These are phyloP conservation scores for Leptobrachium leishanense DNA, from an alignment of 2,113 vertebrate genomes.

Conservation along the genomic window DNA sequence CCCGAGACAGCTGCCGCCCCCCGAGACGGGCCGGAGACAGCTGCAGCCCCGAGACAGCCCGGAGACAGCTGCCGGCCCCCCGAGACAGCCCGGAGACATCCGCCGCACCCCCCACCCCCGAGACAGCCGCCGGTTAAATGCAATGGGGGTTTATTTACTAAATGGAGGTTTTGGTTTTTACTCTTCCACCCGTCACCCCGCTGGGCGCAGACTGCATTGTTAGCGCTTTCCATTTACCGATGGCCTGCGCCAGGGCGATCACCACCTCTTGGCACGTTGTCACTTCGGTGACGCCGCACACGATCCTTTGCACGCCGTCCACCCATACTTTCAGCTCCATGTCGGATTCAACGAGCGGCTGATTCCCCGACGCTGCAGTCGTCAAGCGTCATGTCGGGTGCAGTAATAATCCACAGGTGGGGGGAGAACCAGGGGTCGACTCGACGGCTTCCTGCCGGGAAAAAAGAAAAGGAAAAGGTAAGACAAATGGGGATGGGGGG, in stretches of 20 bases:
- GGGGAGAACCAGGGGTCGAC: neutral
- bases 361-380: neutral
- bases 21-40: too few relatives aligned
- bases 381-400: slow-evolving; percentile 24
- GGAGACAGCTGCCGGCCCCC: too few relatives aligned
- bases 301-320: slow-evolving; percentile 94
- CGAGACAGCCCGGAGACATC: too few relatives aligned
- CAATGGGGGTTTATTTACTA: too few relatives aligned
- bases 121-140: neutral
- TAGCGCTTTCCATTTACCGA: slow-evolving; percentile 74
- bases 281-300: slow-evolving; percentile 94
- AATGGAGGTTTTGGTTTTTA: too few relatives aligned
- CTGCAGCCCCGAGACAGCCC: too few relatives aligned
- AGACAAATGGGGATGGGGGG: neutral
- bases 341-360: slow-evolving; percentile 49
- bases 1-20: too few relatives aligned
- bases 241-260: slow-evolving; percentile 96
- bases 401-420: neutral
- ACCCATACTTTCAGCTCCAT: slow-evolving; percentile 99
- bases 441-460: neutral
- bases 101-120: neutral
- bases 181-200: too few relatives aligned
- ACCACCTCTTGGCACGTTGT: slow-evolving; percentile 98
- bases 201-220: neutral
- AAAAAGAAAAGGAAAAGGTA: too few relatives aligned